These are phyloP conservation scores for Scaptomyza pallida DNA, from an alignment of 1,140 invertebrate genomes.

Conservation along the genomic window DNA sequence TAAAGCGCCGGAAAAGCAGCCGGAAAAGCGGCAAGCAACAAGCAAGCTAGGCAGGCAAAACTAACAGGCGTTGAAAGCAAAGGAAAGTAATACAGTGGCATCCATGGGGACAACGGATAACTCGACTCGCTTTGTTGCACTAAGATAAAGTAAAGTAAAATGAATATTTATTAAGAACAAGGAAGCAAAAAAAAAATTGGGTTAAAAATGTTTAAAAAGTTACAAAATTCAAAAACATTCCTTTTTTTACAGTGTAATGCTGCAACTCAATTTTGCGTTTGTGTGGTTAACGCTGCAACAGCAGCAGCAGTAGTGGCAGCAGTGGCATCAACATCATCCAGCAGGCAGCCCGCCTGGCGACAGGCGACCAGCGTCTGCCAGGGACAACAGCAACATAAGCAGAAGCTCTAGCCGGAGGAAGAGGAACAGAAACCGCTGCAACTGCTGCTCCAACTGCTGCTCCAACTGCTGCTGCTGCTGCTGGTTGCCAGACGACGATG, in stretches of 20 bases:
- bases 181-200: too few relatives aligned
- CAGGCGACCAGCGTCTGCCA: conserved; percentile 10
- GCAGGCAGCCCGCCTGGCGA: conserved; percentile 27
- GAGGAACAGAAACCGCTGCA: background rate
- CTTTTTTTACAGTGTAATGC: background rate
- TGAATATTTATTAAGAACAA: too few relatives aligned
- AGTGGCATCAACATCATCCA: conserved; percentile 9
- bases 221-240: too few relatives aligned
- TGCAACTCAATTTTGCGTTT: conserved; percentile 67
- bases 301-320: conserved; percentile 38
- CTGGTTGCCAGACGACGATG: conserved; percentile 26
- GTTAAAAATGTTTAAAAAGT: too few relatives aligned
- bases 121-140: conserved; percentile 18
- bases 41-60: conserved; percentile 63
- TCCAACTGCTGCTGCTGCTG: background rate
- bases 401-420: background rate
- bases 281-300: conserved; percentile 54
- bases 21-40: conserved; percentile 77
- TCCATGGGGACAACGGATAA: conserved; percentile 4
- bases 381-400: background rate
- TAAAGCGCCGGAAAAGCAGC: conserved; percentile 70
- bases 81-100: conserved; percentile 15
- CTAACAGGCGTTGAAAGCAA: conserved; percentile 64
- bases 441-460: background rate
- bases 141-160: background rate